A percentile compares a stretch with the other conserved stretches of the same genome.
Evolutionary conservation across 2,113 vertebrate genomes (phyloP).

Genomic region (Silurus asotus): DNA sequence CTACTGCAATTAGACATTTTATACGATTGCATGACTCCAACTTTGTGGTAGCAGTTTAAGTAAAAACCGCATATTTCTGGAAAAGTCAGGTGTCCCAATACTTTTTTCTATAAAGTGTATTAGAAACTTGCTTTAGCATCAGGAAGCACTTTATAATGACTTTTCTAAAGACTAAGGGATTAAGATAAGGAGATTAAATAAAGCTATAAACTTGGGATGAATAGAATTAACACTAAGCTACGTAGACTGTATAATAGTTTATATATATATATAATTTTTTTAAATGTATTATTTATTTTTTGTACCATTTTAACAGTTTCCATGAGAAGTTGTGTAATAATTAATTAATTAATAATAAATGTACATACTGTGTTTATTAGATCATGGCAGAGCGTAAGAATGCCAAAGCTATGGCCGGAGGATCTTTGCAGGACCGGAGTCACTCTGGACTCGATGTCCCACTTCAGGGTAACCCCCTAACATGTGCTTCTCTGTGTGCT

Average conservation of each 20-base stretch:
- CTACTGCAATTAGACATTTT: too few relatives aligned
- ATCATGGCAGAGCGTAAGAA: slow-evolving; percentile 98
- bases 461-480: slow-evolving; percentile 83
- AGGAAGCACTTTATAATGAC: background rate
- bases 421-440: slow-evolving; percentile 78
- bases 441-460: slow-evolving; percentile 87
- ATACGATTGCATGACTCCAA: too few relatives aligned
- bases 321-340: background rate
- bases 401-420: slow-evolving; percentile 93
- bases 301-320: background rate
- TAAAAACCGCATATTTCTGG: too few relatives aligned
- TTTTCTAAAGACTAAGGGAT: background rate
- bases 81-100: too few relatives aligned
- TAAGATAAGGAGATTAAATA: slow-evolving; percentile 3
- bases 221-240: background rate
- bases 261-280: too few relatives aligned
- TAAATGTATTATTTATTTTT: too few relatives aligned
- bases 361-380: slow-evolving; percentile 62
- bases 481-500: background rate
- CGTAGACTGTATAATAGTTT: background rate
- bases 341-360: too few relatives aligned
- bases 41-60: background rate
- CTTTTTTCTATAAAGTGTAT: too few relatives aligned
- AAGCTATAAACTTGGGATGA: background rate
- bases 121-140: background rate